Percentiles rank a stretch among this genome's conserved stretches.
phyloP scores from a whole-genome alignment of 2,113 vertebrate genomes.

The Tachysurus vachellii region DNA sequence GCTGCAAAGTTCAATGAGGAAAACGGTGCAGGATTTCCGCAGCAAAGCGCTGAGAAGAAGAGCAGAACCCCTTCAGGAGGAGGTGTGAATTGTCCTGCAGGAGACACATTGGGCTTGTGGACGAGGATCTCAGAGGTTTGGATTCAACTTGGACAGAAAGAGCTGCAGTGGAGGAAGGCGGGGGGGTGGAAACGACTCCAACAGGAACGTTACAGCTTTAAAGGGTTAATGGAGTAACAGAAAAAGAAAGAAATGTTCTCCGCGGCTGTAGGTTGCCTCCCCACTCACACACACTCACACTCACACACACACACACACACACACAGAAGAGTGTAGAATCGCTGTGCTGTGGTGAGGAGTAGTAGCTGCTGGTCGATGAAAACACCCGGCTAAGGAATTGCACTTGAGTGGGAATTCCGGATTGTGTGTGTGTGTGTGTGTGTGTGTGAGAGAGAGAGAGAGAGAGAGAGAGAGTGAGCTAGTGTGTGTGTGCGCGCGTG shows the following conservation, averaged over 20 bases:
- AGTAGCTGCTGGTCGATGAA: slow-evolving; percentile 7
- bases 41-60: not conserved
- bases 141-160: slow-evolving; percentile 32
- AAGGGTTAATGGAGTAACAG: not conserved
- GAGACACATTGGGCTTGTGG: slow-evolving; percentile 6
- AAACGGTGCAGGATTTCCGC: not conserved
- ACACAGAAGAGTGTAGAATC: not conserved
- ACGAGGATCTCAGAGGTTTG: not conserved
- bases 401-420: slow-evolving; percentile 2
- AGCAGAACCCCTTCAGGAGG: not conserved
- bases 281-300: not conserved
- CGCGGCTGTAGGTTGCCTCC: not conserved
- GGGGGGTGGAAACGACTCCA: not conserved
- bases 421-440: slow-evolving; percentile 1
- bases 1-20: slow-evolving; percentile 25
- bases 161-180: not conserved
- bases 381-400: slow-evolving; percentile 8
- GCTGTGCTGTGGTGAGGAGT: not conserved
- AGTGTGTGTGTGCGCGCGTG: not conserved
- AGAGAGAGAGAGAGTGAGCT: too few species aligned
- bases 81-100: slow-evolving; percentile 36
- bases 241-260: not conserved
- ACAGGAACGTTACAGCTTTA: not conserved
- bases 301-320: not conserved
- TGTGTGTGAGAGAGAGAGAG: not conserved